These are phyloP conservation scores for Caenorhabditis becei DNA, from an alignment of 2,888 invertebrate species.

Conservation along the genomic window DNA sequence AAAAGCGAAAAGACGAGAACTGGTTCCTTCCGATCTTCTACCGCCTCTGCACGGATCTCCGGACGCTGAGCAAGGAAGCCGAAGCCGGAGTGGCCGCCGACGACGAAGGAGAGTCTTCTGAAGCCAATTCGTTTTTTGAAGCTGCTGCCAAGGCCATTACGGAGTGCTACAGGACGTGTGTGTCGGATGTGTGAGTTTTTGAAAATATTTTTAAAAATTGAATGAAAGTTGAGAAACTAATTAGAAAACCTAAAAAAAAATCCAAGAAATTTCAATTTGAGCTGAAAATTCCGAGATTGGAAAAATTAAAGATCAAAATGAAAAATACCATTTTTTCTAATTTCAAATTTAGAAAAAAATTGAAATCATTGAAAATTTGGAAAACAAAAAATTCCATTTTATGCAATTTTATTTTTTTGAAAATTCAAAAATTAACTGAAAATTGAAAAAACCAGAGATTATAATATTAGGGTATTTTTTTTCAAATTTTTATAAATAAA, in stretches of 20 bases:
- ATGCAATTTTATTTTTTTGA: background rate
- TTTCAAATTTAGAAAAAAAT: background rate
- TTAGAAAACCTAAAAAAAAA: too few relatives aligned
- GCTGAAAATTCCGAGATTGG: too few relatives aligned
- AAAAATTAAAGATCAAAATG: background rate
- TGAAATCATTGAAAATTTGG: background rate
- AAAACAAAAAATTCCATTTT: too few relatives aligned
- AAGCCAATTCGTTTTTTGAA: conserved; percentile 72
- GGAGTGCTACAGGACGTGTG: conserved; percentile 78
- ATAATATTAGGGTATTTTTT: too few relatives aligned
- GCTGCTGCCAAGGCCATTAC: conserved; percentile 75
- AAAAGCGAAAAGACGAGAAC: conserved; percentile 92
- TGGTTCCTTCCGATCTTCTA: conserved; percentile 97
- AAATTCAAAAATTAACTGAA: background rate
- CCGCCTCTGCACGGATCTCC: conserved; percentile 90
- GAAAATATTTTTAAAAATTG: background rate
- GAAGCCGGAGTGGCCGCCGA: conserved; percentile 68
- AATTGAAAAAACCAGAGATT: background rate
- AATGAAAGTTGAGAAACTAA: too few relatives aligned
- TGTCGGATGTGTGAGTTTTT: conserved; percentile 73
- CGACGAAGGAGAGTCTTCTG: conserved; percentile 64
- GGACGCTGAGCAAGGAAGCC: conserved; percentile 85
- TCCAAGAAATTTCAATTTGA: too few relatives aligned
- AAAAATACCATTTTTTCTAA: too few relatives aligned
- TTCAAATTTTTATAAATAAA: too few relatives aligned